These are phyloP conservation scores for Mastomys natalensis DNA, from an alignment of 2,113 vertebrate species.

Conservation along the genomic window DNA sequence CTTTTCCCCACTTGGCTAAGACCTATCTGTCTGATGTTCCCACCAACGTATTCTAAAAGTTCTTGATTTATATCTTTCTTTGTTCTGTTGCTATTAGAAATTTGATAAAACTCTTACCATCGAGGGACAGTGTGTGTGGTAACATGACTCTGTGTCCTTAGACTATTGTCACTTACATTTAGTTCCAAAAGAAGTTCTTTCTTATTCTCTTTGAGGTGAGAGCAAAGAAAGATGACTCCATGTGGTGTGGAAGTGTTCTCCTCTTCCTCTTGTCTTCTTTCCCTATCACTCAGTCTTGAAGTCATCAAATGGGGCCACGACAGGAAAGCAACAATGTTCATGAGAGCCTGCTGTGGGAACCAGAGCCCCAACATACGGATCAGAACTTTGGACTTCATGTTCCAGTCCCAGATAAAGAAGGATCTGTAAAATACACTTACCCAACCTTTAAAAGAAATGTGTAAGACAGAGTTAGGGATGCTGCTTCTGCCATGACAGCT, in stretches of 20 bases:
- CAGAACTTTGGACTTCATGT: not conserved
- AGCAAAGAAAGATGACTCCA: not conserved
- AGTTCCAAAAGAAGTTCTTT: not conserved
- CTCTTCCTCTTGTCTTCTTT: not conserved
- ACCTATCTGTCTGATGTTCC: not conserved
- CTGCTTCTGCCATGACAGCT: not conserved
- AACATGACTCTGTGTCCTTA: not conserved
- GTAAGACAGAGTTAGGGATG: not conserved
- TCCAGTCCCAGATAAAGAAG: not conserved
- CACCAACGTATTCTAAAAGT: not conserved
- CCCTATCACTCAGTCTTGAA: not conserved
- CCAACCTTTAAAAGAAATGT: not conserved
- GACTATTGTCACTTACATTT: not conserved
- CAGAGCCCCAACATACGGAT: not conserved
- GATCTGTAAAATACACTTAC: not conserved
- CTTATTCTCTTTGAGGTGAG: not conserved
- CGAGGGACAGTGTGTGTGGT: no score
- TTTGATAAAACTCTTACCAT: not conserved
- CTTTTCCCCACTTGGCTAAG: not conserved
- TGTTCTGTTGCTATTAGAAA: not conserved
- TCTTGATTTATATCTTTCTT: not conserved
- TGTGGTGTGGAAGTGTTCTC: no score
- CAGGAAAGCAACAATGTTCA: not conserved
- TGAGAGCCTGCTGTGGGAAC: no score
- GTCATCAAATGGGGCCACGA: not conserved